Conservation (phyloP, 1,140 invertebrate species). For the Anastrepha ludens region DNA sequence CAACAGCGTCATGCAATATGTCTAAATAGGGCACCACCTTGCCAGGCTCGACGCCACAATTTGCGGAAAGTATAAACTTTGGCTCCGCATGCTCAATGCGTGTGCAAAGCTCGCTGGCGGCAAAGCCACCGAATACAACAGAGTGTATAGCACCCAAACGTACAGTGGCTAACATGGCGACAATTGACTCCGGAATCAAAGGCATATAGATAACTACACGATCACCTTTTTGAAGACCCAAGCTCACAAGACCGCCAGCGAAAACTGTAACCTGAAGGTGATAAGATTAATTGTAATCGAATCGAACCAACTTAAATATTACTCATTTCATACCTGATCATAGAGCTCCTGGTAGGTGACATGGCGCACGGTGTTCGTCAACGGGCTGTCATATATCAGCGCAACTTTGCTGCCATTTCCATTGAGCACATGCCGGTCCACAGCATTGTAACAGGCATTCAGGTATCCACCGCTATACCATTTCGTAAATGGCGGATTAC, state of each 20-base stretch:
- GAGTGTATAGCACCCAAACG: slow-evolving; percentile 91
- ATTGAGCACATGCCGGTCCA: slow-evolving; percentile 90
- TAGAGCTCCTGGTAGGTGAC: slow-evolving; percentile 89
- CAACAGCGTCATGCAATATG: slow-evolving; percentile 90
- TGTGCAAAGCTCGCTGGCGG: slow-evolving; percentile 87
- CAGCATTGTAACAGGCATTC: slow-evolving; percentile 94
- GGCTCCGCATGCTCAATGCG: slow-evolving; percentile 92
- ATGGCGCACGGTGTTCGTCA: slow-evolving; percentile 83
- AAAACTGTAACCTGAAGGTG: slow-evolving; percentile 80
- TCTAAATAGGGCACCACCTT: slow-evolving; percentile 90
- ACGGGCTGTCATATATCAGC: slow-evolving; percentile 92
- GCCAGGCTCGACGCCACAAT: slow-evolving; percentile 91
- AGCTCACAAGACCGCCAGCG: slow-evolving; percentile 83
- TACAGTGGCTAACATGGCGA: slow-evolving; percentile 89
- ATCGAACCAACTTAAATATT: not conserved
- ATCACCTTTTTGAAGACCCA: slow-evolving; percentile 84
- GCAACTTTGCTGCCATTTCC: slow-evolving; percentile 87
- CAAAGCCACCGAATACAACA: slow-evolving; percentile 93
- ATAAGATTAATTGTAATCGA: slow-evolving; percentile 9
- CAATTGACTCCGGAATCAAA: slow-evolving; percentile 89
- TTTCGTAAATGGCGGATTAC: slow-evolving; percentile 89
- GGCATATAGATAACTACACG: slow-evolving; percentile 92
- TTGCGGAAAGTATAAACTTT: slow-evolving; percentile 91
- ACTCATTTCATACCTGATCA: slow-evolving; percentile 79
- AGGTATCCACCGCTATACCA: slow-evolving; percentile 93